A percentile compares a stretch with the other conserved stretches of the same genome.
These are phyloP conservation scores for Coccyzus lansbergi DNA, from an alignment of 2,797 vertebrate species.

Conservation along the genomic window DNA sequence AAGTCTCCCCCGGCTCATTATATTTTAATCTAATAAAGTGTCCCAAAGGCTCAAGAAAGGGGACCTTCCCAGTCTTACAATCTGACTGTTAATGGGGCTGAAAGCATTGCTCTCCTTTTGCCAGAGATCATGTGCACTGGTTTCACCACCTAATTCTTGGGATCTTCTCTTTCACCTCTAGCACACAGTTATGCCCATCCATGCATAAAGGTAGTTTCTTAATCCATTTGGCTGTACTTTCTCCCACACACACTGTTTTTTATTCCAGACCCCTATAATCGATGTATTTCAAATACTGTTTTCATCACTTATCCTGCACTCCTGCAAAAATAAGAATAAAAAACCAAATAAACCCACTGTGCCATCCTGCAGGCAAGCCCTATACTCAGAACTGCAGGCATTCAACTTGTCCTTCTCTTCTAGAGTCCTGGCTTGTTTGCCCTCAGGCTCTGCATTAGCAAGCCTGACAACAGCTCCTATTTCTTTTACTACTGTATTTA, in stretches of 20 bases:
- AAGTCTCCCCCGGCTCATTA: not conserved
- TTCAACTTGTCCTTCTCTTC: not conserved
- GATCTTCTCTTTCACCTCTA: not conserved
- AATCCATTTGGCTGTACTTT: not conserved
- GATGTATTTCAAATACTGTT: not conserved
- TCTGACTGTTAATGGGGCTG: not conserved
- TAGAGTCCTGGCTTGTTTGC: not conserved
- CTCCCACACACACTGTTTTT: fast-evolving
- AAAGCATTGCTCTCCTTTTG: not conserved
- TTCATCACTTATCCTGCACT: not conserved
- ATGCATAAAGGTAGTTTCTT: not conserved
- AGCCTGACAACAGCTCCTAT: not conserved
- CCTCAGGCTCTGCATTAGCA: not conserved
- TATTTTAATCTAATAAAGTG: not conserved
- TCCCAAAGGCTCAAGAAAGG: not conserved
- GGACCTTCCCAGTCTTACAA: not conserved
- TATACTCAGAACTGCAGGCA: not conserved
- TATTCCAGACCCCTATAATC: not conserved
- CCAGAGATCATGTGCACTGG: not conserved
- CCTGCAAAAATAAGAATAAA: not conserved
- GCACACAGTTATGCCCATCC: not conserved
- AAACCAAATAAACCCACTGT: not conserved
- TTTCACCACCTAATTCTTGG: not conserved
- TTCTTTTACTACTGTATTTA: not conserved
- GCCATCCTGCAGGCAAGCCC: not conserved